These are phyloP conservation scores for Elanus axillaris DNA, from an alignment of 2,113 vertebrate genomes.

Conservation along the genomic window DNA sequence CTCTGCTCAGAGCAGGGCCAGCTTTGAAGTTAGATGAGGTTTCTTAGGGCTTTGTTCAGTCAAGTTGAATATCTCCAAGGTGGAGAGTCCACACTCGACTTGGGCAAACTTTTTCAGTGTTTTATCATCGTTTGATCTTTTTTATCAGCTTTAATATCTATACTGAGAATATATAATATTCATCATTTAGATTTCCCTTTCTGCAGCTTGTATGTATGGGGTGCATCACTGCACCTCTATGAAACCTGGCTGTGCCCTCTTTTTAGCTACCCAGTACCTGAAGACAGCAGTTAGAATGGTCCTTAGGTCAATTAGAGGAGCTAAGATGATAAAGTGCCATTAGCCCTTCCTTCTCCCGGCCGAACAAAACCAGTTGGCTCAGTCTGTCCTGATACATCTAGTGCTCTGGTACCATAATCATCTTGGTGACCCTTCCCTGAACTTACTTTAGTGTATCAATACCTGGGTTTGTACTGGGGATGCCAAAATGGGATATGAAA, in stretches of 20 bases:
- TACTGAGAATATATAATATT: not conserved
- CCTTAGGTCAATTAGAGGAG: not conserved
- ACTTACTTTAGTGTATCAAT: not conserved
- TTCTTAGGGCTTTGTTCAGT: not conserved
- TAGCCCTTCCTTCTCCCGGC: not conserved
- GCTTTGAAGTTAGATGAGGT: not conserved
- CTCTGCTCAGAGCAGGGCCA: not conserved
- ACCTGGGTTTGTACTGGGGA: not conserved
- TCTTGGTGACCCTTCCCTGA: not conserved
- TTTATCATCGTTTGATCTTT: not conserved
- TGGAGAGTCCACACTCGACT: not conserved
- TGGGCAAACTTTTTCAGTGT: not conserved
- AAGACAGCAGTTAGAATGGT: not conserved
- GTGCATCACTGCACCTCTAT: not conserved
- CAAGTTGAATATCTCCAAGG: not conserved
- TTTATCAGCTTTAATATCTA: not conserved
- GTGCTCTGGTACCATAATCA: not conserved
- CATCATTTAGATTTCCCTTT: not conserved
- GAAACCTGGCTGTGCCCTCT: not conserved
- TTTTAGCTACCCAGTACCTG: not conserved
- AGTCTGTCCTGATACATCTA: not conserved
- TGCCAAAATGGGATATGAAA: not conserved
- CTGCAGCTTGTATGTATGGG: not conserved
- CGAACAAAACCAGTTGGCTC: fast-evolving
- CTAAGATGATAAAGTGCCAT: not conserved